Conservation (phyloP, 2,888 invertebrate species). For the Mamestra brassicae region DNA sequence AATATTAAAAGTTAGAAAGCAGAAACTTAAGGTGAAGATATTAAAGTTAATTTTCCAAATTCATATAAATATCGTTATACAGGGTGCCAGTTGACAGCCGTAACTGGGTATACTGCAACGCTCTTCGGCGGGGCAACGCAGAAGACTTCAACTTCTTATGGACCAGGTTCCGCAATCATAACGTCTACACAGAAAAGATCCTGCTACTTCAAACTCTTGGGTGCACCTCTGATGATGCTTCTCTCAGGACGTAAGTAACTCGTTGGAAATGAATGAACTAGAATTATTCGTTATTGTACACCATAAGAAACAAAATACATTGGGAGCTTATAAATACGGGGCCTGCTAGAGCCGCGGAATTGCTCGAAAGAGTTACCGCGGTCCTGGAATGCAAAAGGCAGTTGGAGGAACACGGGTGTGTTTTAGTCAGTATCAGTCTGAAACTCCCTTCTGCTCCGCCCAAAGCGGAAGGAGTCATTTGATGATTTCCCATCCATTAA, state of each 20-base stretch:
- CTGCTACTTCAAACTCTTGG: constrained; percentile 92
- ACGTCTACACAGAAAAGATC: constrained; percentile 93
- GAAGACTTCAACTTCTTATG: constrained; percentile 93
- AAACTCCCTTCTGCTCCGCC: no score
- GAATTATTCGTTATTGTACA: background rate
- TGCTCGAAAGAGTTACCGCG: no score
- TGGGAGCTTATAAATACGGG: no score
- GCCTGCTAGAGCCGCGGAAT: no score
- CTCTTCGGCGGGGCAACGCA: constrained; percentile 91
- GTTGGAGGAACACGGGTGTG: no score
- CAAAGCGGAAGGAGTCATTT: no score
- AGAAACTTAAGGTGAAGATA: background rate
- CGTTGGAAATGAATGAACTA: background rate
- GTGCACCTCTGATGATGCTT: constrained; percentile 90
- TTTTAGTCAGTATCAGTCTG: no score
- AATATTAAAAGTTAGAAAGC: background rate
- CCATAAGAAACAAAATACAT: background rate
- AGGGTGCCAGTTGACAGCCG: constrained; percentile 89
- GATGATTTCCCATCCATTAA: no score
- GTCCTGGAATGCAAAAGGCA: no score
- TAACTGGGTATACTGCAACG: constrained; percentile 94
- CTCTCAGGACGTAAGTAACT: constrained; percentile 86
- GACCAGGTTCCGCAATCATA: constrained; percentile 90
- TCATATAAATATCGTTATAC: constrained; percentile 1
- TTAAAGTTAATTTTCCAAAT: background rate